These are phyloP conservation scores for Anodontia alba DNA, from an alignment of 2,888 invertebrate genomes.

Conservation along the genomic window DNA sequence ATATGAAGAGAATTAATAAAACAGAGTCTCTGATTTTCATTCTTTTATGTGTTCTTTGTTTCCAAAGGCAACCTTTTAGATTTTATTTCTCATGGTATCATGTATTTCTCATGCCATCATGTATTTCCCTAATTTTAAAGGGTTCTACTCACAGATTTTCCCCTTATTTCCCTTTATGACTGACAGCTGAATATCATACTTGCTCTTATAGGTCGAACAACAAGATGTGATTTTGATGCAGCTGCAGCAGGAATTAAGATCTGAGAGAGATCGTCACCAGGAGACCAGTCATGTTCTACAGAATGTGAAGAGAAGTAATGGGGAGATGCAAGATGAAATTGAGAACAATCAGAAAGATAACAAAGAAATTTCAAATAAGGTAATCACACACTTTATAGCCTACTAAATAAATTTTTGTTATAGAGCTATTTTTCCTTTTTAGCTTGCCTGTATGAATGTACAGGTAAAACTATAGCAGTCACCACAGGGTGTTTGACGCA, in stretches of 20 bases:
- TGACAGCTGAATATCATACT: background rate
- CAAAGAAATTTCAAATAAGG: constrained; percentile 78
- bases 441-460: no score
- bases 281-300: constrained; percentile 77
- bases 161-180: no score
- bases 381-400: constrained; percentile 43
- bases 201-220: constrained; percentile 78
- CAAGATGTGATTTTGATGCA: constrained; percentile 82
- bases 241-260: constrained; percentile 81
- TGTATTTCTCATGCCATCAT: no score
- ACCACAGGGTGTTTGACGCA: background rate
- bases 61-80: no score
- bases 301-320: constrained; percentile 73
- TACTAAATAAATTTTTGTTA: background rate
- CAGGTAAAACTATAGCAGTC: no score
- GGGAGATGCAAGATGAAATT: constrained; percentile 80
- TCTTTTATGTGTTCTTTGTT: no score
- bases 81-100: no score
- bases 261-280: constrained; percentile 80
- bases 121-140: no score
- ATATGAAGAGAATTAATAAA: no score
- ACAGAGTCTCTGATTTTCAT: no score
- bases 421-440: no score
- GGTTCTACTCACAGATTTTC: no score
- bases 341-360: constrained; percentile 78